Evolutionary conservation across 2,113 vertebrate genomes (phyloP).

Genomic region (Eurypyga helias): DNA sequence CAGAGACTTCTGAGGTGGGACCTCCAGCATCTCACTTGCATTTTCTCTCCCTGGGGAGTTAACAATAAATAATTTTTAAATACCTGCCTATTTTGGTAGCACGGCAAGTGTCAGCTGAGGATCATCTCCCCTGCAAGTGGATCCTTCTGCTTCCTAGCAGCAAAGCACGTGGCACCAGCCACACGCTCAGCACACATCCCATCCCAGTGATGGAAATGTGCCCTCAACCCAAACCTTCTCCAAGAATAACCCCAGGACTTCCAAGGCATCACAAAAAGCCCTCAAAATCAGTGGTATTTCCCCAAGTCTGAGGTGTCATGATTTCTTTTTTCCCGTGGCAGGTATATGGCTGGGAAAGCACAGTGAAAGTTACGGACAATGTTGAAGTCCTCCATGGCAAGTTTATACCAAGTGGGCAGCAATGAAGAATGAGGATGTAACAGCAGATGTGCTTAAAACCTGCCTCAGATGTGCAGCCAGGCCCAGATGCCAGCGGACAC

Average conservation of each 20-base stretch:
- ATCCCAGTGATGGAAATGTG: background rate
- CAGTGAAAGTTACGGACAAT: background rate
- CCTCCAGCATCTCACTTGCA: fast-evolving
- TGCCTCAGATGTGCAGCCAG: background rate
- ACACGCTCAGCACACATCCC: background rate
- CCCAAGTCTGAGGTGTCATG: background rate
- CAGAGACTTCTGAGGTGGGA: background rate
- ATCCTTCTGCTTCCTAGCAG: background rate
- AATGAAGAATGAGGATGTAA: background rate
- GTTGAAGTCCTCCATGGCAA: too few species aligned
- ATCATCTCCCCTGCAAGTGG: background rate
- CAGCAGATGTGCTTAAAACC: background rate
- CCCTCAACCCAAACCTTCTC: too few species aligned
- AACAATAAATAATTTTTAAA: background rate
- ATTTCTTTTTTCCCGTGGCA: background rate
- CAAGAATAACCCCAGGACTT: background rate
- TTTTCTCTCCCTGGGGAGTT: background rate
- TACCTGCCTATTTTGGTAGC: background rate
- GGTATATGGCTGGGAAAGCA: background rate
- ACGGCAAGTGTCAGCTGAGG: background rate
- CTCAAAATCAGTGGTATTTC: background rate
- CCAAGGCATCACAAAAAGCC: too few species aligned
- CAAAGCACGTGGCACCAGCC: background rate
- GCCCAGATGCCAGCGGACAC: background rate
- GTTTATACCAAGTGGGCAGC: background rate